A percentile compares a stretch with the other conserved stretches of the same genome.
phyloP scores from a whole-genome alignment of 2,797 vertebrate genomes.

The Pterois miles region DNA sequence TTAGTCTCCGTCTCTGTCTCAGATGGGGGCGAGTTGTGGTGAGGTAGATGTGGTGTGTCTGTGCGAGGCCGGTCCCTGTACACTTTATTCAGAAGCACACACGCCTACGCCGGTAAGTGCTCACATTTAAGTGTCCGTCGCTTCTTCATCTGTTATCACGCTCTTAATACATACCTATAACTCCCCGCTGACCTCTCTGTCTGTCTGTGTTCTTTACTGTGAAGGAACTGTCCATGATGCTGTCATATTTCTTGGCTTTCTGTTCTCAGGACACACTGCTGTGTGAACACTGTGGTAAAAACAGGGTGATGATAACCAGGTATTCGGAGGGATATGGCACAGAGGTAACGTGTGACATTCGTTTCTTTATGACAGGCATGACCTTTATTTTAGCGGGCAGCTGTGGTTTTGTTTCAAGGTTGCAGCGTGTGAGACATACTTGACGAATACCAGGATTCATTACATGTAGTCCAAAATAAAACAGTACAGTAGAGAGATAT shows the following conservation, averaged over 20 bases:
- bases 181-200: neutral
- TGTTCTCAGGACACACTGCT: constrained; percentile 63
- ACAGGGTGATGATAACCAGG: constrained; percentile 72
- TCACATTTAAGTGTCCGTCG: constrained; percentile 46
- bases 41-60: constrained; percentile 68
- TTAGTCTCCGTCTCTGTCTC: constrained; percentile 51
- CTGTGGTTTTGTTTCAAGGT: constrained; percentile 1
- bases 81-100: constrained; percentile 74
- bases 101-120: constrained; percentile 71
- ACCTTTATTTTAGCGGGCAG: constrained; percentile 12
- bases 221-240: neutral
- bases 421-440: neutral
- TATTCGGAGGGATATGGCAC: constrained; percentile 86
- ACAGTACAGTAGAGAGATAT: no score
- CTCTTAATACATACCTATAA: constrained; percentile 26
- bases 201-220: neutral
- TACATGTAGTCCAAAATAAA: neutral
- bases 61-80: constrained; percentile 72
- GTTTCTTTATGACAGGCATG: neutral
- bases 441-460: neutral
- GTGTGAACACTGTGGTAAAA: constrained; percentile 80
- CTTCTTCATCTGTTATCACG: constrained; percentile 42
- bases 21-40: constrained; percentile 75
- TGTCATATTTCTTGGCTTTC: neutral
- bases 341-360: constrained; percentile 73